Percentiles rank a stretch among this genome's conserved stretches.
Conservation (phyloP, 2,797 vertebrate species). For the Eulemur coronatus region DNA sequence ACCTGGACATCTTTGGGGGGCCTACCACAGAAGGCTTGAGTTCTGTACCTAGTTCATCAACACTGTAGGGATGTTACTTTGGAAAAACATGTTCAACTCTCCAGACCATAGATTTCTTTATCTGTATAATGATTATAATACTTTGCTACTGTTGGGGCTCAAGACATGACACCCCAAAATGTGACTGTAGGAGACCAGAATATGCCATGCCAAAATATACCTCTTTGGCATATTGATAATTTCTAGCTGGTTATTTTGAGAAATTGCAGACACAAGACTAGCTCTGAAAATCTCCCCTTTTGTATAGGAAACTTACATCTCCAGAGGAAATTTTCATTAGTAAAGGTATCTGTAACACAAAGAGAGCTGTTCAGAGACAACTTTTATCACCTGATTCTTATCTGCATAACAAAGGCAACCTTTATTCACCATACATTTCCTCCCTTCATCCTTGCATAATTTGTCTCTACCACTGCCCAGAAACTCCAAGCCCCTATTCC, state of each 20-base stretch:
- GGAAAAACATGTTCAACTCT: not conserved
- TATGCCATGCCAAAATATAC: not conserved
- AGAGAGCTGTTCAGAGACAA: not conserved
- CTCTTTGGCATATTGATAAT: not conserved
- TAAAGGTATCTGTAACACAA: not conserved
- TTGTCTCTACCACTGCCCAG: not conserved
- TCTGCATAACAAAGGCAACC: not conserved
- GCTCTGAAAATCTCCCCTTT: not conserved
- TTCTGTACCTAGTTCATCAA: not conserved
- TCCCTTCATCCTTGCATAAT: not conserved
- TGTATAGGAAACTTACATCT: not conserved
- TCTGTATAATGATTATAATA: not conserved
- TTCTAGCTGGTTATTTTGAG: not conserved
- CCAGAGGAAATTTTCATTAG: not conserved
- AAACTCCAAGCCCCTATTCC: not conserved
- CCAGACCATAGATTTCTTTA: not conserved
- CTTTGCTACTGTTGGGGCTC: not conserved
- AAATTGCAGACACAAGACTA: not conserved
- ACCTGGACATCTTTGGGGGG: not conserved
- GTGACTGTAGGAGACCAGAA: not conserved
- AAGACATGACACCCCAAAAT: not conserved
- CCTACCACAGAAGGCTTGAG: not conserved
- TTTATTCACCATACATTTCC: not conserved
- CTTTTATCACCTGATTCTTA: not conserved
- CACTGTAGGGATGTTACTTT: slow-evolving; percentile 9